Conservation (phyloP, 1,140 invertebrate genomes). For the Steinernema feltiae region DNA sequence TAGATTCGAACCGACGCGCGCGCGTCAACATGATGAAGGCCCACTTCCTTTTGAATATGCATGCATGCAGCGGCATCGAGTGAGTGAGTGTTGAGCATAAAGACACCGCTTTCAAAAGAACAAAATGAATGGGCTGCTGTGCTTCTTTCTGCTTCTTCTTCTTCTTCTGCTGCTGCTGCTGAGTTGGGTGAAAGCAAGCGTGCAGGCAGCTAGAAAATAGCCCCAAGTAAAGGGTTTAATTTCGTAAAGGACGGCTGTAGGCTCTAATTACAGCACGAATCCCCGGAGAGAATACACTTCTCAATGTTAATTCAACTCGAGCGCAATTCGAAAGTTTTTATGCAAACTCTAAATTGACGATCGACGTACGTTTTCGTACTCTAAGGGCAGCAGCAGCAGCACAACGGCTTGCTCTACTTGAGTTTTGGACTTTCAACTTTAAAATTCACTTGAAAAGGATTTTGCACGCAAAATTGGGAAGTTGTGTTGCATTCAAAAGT, state of each 20-base stretch:
- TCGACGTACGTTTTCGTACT: not conserved
- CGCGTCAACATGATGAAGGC: not conserved
- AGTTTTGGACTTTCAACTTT: not conserved
- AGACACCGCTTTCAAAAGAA: not conserved
- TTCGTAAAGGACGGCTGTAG: not conserved
- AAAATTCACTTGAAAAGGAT: not conserved
- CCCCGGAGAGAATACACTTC: not conserved
- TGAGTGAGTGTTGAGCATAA: not conserved
- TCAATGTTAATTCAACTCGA: constrained; percentile 7
- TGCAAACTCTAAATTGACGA: not conserved
- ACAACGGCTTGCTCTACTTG: no score
- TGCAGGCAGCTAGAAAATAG: not conserved
- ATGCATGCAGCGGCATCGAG: not conserved
- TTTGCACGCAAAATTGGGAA: not conserved
- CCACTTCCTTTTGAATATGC: constrained; percentile 13
- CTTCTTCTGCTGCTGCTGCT: no score
- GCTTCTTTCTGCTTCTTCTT: no score
- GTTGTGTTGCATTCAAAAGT: not conserved
- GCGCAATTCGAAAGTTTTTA: not conserved
- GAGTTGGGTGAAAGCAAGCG: not conserved
- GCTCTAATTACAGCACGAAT: constrained; percentile 1
- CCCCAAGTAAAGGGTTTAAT: not conserved
- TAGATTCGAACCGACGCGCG: not conserved
- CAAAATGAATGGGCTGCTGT: not conserved
- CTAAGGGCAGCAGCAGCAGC: no score